Evolutionary conservation across 2,888 invertebrate genomes (phyloP).

Genomic region (Coleophora deauratella): DNA sequence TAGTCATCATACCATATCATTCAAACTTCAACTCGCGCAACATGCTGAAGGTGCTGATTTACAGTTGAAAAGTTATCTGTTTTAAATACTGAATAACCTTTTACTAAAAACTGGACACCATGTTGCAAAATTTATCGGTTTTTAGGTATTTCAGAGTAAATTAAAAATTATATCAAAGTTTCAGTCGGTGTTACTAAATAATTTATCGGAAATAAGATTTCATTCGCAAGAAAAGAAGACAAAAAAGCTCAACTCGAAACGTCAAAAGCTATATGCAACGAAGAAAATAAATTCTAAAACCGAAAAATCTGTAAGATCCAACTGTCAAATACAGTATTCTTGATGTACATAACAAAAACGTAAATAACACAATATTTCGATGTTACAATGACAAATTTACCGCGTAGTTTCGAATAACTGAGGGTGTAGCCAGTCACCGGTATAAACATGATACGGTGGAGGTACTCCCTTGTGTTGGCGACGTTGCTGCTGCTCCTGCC

Average conservation of each 20-base stretch:
- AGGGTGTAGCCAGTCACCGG: constrained; percentile 19
- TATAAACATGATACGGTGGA: constrained; percentile 56
- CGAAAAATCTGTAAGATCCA: constrained; percentile 44
- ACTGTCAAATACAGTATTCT: constrained; percentile 26
- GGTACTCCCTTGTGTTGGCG: constrained; percentile 44
- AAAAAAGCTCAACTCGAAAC: neutral
- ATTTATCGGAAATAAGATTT: too few species aligned
- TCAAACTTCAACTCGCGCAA: too few species aligned
- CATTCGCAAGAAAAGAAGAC: too few species aligned
- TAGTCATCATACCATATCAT: too few species aligned
- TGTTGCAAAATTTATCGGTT: too few species aligned
- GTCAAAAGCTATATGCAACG: constrained; percentile 30
- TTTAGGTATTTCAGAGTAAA: too few species aligned
- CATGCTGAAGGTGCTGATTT: too few species aligned
- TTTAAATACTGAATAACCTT: too few species aligned
- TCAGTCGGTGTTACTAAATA: too few species aligned
- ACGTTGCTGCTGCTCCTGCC: constrained; percentile 50
- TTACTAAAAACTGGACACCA: too few species aligned
- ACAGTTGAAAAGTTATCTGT: too few species aligned
- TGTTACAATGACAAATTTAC: constrained; percentile 59
- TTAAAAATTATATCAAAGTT: too few species aligned
- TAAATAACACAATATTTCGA: constrained; percentile 30
- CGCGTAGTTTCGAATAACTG: constrained; percentile 34
- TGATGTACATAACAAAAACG: constrained; percentile 18
- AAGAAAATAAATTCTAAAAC: constrained; percentile 47